Evolutionary conservation across 2,888 invertebrate genomes (phyloP).

Genomic region (Scaptomyza reducta): DNA sequence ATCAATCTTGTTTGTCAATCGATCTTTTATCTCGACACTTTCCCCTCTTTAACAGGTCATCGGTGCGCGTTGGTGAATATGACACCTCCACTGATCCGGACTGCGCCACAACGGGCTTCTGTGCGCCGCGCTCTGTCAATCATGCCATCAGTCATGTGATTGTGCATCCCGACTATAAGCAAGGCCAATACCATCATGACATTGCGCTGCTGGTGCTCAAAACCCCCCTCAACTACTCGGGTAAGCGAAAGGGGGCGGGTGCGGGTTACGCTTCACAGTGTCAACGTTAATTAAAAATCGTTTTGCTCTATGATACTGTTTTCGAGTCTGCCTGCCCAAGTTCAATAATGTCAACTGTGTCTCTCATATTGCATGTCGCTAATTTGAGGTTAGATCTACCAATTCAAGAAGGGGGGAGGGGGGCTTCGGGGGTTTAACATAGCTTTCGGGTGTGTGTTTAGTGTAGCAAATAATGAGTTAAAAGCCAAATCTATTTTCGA

Average conservation of each 20-base stretch:
- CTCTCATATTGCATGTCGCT: conserved; percentile 58
- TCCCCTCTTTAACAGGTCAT: conserved; percentile 85
- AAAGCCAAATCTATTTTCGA: conserved; percentile 25
- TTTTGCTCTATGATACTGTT: conserved; percentile 62
- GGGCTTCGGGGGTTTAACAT: conserved; percentile 11
- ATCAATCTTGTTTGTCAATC: conserved; percentile 3
- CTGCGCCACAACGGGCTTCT: conserved; percentile 89
- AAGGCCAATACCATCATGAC: conserved; percentile 88
- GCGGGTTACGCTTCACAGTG: conserved; percentile 57
- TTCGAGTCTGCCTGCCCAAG: conserved; percentile 49
- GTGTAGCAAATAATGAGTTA: conserved; percentile 55
- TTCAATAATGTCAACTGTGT: conserved; percentile 64
- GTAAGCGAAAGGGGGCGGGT: conserved; percentile 82
- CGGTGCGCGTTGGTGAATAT: conserved; percentile 90
- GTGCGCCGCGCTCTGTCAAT: conserved; percentile 89
- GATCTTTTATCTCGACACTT: conserved; percentile 12
- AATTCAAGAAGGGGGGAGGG: neutral
- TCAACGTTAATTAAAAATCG: conserved; percentile 75
- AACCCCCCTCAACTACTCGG: conserved; percentile 88
- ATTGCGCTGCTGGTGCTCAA: conserved; percentile 90
- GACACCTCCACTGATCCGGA: conserved; percentile 90
- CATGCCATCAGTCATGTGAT: conserved; percentile 90
- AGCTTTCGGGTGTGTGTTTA: conserved; percentile 45
- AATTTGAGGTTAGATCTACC: conserved; percentile 55
- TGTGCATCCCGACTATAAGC: conserved; percentile 90